Conservation (phyloP, 53 echinoderm and acorn worm species). For the Echinarachnius parma region DNA sequence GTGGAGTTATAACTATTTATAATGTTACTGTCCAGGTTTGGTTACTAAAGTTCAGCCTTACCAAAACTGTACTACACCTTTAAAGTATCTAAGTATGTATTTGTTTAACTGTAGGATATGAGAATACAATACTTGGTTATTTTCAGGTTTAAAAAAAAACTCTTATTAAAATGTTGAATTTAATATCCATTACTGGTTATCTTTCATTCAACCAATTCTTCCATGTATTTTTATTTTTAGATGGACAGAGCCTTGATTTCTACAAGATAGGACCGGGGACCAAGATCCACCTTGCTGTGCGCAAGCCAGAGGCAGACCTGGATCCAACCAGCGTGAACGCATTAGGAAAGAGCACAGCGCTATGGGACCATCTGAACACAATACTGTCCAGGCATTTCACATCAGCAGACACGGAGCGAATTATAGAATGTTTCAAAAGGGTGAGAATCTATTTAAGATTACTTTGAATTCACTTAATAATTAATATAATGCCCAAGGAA, state of each 20-base stretch:
- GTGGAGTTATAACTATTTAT: too few relatives aligned
- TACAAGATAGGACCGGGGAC: constrained; percentile 99
- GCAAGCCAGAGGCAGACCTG: constrained; percentile 72
- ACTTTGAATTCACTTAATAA: too few relatives aligned
- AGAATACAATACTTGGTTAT: neutral
- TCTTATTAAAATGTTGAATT: too few relatives aligned
- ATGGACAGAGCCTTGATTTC: constrained; percentile 86
- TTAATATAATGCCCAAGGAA: too few relatives aligned
- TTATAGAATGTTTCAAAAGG: constrained; percentile 87
- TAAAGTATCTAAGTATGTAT: too few relatives aligned
- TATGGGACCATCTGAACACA: constrained; percentile 77
- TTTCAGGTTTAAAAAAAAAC: neutral
- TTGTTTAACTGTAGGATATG: too few relatives aligned
- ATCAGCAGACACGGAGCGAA: constrained; percentile 71
- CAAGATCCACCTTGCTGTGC: constrained; percentile 91
- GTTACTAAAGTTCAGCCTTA: too few relatives aligned
- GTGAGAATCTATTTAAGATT: constrained; percentile 47
- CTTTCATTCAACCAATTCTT: neutral
- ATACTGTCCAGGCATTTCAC: constrained; percentile 78
- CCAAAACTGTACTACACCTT: too few relatives aligned
- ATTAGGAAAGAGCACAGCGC: constrained; percentile 70
- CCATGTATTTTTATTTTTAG: constrained; percentile 30
- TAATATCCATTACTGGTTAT: neutral
- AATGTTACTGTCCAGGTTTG: too few relatives aligned
- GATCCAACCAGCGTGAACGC: constrained; percentile 64